Evolutionary conservation across 2,113 vertebrate genomes (phyloP).

Genomic region (Lasiurus cinereus): DNA sequence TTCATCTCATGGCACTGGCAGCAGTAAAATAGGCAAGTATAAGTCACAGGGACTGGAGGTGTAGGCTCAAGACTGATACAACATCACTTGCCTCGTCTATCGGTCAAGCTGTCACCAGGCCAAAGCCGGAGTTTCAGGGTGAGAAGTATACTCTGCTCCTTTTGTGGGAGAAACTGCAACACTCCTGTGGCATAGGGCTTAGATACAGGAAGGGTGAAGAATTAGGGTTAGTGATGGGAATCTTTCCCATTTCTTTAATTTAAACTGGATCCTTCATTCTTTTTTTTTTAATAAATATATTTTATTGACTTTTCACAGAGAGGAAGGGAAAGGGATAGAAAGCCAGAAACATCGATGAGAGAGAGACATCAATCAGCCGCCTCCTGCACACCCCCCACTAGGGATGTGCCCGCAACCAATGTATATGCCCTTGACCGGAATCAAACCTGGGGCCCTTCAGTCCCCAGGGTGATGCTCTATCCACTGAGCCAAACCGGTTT

Average conservation of each 20-base stretch:
- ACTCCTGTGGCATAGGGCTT: background rate
- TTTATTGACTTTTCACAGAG: too few species aligned
- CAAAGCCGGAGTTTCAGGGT: background rate
- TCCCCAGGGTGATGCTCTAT: too few species aligned
- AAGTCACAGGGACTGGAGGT: background rate
- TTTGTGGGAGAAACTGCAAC: background rate
- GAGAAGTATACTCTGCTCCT: background rate
- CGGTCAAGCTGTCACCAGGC: background rate
- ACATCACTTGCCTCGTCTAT: background rate
- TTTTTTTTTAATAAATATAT: background rate
- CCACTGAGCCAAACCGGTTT: too few species aligned
- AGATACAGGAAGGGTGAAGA: background rate
- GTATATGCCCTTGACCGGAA: too few species aligned
- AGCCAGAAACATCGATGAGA: too few species aligned
- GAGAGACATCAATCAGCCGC: too few species aligned
- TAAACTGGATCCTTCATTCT: background rate
- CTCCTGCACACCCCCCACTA: too few species aligned
- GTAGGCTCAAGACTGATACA: background rate
- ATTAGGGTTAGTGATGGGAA: background rate
- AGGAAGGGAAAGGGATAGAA: too few species aligned
- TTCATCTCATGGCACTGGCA: background rate
- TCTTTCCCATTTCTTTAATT: background rate
- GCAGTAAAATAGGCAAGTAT: background rate
- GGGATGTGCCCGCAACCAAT: too few species aligned
- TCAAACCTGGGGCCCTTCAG: too few species aligned